Percentiles rank a stretch among this genome's conserved stretches.
Conservation (phyloP, 1,140 invertebrate genomes). For the Bombus waltoni region DNA sequence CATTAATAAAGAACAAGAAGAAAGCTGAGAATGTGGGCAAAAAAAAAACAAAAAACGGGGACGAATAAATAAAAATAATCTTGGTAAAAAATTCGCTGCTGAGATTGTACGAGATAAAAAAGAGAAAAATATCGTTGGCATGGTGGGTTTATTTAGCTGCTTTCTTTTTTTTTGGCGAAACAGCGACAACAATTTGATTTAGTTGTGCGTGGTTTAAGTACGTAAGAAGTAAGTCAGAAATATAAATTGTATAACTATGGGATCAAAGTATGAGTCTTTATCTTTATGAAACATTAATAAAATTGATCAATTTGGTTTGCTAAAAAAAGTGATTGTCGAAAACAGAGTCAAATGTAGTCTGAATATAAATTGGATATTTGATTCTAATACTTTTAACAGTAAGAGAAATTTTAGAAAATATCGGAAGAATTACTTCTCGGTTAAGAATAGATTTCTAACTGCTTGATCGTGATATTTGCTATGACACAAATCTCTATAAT, state of each 20-base stretch:
- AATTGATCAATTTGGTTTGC: too few relatives aligned
- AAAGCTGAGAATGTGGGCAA: conserved; percentile 61
- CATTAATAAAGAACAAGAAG: conserved; percentile 78
- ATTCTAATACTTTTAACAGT: not conserved
- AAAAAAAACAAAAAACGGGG: conserved; percentile 45
- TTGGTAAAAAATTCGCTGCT: conserved; percentile 23
- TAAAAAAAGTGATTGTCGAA: not conserved
- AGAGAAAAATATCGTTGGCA: not conserved
- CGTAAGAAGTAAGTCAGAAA: too few relatives aligned
- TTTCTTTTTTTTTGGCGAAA: not conserved
- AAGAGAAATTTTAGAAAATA: not conserved
- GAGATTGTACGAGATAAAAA: not conserved
- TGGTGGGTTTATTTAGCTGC: not conserved
- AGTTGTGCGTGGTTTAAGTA: not conserved
- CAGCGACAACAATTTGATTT: not conserved
- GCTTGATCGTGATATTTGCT: too few relatives aligned
- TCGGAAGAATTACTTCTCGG: not conserved
- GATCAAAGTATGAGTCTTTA: not conserved
- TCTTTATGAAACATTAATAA: not conserved
- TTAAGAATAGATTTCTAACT: not conserved
- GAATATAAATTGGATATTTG: not conserved
- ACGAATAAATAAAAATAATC: conserved; percentile 10
- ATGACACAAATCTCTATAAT: too few relatives aligned
- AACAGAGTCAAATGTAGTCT: not conserved
- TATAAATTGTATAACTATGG: not conserved